Conservation (phyloP, 2,888 invertebrate genomes). For the Standfussiana lucernea region DNA sequence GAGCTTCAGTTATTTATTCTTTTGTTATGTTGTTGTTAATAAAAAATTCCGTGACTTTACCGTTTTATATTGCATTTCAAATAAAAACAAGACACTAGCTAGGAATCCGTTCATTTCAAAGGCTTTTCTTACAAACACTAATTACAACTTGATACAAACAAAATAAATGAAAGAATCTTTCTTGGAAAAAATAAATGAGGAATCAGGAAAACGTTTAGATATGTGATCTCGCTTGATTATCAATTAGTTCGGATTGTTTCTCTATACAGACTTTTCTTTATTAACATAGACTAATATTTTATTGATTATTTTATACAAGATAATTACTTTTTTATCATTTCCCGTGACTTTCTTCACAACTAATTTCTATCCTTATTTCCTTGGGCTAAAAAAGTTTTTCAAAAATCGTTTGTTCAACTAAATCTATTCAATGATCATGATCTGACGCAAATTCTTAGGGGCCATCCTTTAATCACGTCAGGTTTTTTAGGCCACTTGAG, state of each 20-base stretch:
- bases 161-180: background rate
- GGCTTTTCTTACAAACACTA: background rate
- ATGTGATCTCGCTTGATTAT: slow-evolving; percentile 6
- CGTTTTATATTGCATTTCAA: background rate
- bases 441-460: too few relatives aligned
- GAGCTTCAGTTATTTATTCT: background rate
- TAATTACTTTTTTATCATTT: background rate
- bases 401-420: background rate
- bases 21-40: background rate
- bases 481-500: too few relatives aligned
- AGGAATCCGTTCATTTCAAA: background rate
- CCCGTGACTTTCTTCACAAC: background rate
- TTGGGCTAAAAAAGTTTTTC: background rate
- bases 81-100: background rate
- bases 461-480: too few relatives aligned
- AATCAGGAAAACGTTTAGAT: slow-evolving; percentile 2
- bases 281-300: slow-evolving; percentile 5
- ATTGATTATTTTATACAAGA: background rate
- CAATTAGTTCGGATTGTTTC: slow-evolving; percentile 23
- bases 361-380: background rate
- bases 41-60: background rate
- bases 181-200: slow-evolving; percentile 8
- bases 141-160: background rate
- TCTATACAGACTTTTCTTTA: slow-evolving; percentile 1
- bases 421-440: background rate